Evolutionary conservation across 2,113 vertebrate genomes (phyloP).

Genomic region (Bambusicola thoracicus): DNA sequence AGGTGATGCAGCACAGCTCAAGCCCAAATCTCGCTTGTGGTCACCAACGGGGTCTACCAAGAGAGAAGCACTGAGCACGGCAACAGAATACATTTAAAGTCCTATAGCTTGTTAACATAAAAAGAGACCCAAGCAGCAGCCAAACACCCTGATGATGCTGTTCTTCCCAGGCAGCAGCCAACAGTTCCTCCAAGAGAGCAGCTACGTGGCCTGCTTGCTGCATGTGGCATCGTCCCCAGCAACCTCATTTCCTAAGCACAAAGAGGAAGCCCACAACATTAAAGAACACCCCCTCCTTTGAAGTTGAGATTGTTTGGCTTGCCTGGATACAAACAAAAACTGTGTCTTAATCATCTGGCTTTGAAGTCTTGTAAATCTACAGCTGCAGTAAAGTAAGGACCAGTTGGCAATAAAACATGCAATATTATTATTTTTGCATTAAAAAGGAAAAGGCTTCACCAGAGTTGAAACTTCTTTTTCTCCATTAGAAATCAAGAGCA

Average conservation of each 20-base stretch:
- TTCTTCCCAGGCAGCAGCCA: neutral
- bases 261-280: neutral
- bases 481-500: neutral
- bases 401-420: neutral
- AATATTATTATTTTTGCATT: neutral
- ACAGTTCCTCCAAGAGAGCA: neutral
- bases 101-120: rapidly evolving
- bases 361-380: slow-evolving; percentile 53
- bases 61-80: neutral
- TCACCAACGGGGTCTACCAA: neutral
- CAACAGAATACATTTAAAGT: neutral
- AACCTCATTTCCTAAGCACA: neutral
- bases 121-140: neutral
- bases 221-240: slow-evolving; percentile 4
- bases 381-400: slow-evolving; percentile 15
- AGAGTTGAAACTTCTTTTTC: neutral
- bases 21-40: neutral
- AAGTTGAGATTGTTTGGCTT: slow-evolving; percentile 31
- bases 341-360: slow-evolving; percentile 38
- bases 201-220: slow-evolving; percentile 13
- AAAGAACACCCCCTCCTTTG: slow-evolving; percentile 41
- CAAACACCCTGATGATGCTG: neutral
- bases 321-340: slow-evolving; percentile 21
- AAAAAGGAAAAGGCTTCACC: neutral
- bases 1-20: neutral